Percentiles rank a stretch among this genome's conserved stretches.
Conservation (phyloP, 2,888 invertebrate species). For the Hesperia comma region DNA sequence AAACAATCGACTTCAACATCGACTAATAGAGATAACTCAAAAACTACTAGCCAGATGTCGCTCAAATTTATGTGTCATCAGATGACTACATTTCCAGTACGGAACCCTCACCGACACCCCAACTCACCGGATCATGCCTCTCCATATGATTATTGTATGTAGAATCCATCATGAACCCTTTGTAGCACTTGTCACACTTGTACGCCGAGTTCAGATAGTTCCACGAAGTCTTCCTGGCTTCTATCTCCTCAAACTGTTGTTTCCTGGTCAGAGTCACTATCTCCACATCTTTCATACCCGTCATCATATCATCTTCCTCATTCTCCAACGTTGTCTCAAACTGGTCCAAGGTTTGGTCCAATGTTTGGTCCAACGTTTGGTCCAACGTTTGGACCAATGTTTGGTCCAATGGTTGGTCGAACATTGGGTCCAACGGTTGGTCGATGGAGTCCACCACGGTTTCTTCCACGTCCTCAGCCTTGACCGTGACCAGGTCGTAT, state of each 20-base stretch:
- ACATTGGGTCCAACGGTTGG: neutral
- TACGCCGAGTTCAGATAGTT: constrained; percentile 66
- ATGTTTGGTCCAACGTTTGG: too few species aligned
- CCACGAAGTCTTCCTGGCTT: constrained; percentile 52
- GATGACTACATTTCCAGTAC: too few species aligned
- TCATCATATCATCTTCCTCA: neutral
- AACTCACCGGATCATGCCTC: constrained; percentile 63
- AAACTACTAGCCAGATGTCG: too few species aligned
- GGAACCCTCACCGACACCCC: too few species aligned
- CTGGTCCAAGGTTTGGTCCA: neutral
- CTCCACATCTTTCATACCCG: constrained; percentile 49
- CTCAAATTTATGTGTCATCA: too few species aligned
- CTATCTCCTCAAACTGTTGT: constrained; percentile 62
- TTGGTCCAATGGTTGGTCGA: neutral
- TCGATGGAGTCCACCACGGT: neutral
- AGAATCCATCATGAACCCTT: constrained; percentile 64
- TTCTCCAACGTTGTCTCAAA: too few species aligned
- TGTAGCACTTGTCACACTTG: constrained; percentile 67
- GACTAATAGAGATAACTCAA: too few species aligned
- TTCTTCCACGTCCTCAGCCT: neutral
- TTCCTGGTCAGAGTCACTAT: constrained; percentile 56
- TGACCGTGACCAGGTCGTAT: neutral
- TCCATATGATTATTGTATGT: constrained; percentile 69
- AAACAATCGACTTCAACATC: too few species aligned
- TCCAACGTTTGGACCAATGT: neutral